Evolutionary conservation across 1,140 invertebrate genomes (phyloP).

Genomic region (Dryas iulia): DNA sequence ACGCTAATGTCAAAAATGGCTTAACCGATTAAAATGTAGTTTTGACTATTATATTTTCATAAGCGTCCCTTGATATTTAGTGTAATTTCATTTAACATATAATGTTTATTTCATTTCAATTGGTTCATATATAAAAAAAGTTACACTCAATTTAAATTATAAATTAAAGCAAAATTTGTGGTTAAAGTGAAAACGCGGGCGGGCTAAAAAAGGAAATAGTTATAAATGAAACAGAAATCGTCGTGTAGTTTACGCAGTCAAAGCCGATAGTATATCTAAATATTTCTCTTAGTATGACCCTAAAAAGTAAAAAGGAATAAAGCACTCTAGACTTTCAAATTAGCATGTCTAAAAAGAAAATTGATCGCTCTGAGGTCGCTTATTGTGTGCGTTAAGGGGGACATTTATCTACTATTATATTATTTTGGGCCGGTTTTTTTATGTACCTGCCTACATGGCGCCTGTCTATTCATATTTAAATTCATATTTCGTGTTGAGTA

Average conservation of each 20-base stretch:
- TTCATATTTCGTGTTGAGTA: conserved; percentile 69
- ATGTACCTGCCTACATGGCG: conserved; percentile 77
- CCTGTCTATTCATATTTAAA: conserved; percentile 79
- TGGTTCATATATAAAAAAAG: no score
- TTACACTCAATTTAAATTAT: no score
- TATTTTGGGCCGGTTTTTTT: conserved; percentile 77
- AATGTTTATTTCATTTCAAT: no score
- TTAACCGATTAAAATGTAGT: no score
- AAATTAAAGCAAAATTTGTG: no score
- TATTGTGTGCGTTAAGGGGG: conserved; percentile 68
- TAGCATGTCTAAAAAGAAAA: conserved; percentile 71
- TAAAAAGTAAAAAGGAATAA: conserved; percentile 44
- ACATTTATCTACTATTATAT: conserved; percentile 76
- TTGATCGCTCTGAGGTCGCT: conserved; percentile 61
- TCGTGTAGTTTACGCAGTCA: background rate
- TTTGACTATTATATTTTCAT: no score
- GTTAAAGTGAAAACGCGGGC: no score
- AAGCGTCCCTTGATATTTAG: no score
- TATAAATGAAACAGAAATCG: background rate
- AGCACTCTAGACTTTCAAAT: conserved; percentile 65
- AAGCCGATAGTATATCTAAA: conserved; percentile 37
- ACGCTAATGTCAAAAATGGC: no score
- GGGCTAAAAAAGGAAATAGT: no score
- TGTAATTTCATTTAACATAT: no score
- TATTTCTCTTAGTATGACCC: conserved; percentile 44